phyloP scores from a whole-genome alignment of 2,113 vertebrate genomes.

The Hyla sarda region DNA sequence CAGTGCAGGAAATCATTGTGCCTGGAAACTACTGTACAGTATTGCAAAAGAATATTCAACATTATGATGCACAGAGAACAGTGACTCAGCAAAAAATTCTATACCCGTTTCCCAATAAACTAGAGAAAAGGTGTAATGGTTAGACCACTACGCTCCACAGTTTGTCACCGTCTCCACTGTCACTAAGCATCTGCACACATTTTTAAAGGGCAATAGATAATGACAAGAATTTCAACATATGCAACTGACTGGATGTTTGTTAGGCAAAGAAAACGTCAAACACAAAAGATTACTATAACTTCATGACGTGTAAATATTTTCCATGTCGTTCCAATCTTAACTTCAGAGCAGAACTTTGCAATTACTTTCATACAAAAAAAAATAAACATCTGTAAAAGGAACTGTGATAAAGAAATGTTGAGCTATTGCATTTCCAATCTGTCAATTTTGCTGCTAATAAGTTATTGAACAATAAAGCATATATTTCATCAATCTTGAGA shows the following conservation, averaged over 20 bases:
- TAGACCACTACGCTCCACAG: not conserved
- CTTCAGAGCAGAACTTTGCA: slow-evolving; percentile 51
- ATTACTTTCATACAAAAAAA: slow-evolving; percentile 61
- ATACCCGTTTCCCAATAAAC: not conserved
- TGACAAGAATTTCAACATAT: slow-evolving; percentile 62
- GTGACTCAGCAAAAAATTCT: slow-evolving; percentile 29
- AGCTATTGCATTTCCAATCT: slow-evolving; percentile 11
- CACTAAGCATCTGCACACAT: not conserved
- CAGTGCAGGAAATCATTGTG: slow-evolving; percentile 42
- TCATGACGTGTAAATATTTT: slow-evolving; percentile 8
- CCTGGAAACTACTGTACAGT: slow-evolving; percentile 29
- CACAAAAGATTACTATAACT: slow-evolving; percentile 61
- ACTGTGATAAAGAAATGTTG: slow-evolving; percentile 25
- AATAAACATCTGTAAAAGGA: slow-evolving; percentile 30
- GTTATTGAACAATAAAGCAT: not conserved
- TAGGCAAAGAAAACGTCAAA: slow-evolving; percentile 58
- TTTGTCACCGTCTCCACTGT: not conserved
- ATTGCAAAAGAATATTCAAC: not conserved
- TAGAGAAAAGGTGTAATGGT: not conserved
- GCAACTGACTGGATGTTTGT: slow-evolving; percentile 65
- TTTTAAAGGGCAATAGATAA: slow-evolving; percentile 63
- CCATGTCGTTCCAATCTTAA: slow-evolving; percentile 6
- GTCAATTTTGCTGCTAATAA: slow-evolving; percentile 54
- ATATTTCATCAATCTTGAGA: not conserved
- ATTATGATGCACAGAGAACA: not conserved